Percentiles rank a stretch among this genome's conserved stretches.
Conservation (phyloP, 1,140 invertebrate species). For the Leguminivora glycinivorella region DNA sequence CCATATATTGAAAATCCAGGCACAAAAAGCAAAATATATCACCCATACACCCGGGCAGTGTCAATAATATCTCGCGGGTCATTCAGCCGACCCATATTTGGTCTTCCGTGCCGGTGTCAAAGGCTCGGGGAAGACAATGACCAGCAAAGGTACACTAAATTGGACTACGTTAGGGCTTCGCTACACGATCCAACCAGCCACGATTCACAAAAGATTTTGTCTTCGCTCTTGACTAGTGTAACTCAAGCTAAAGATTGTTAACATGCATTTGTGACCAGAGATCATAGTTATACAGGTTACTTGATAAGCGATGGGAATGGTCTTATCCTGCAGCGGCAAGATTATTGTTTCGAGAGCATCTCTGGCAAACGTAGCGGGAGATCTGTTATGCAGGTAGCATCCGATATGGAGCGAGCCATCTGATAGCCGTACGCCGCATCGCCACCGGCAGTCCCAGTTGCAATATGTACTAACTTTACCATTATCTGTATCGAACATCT, state of each 20-base stretch:
- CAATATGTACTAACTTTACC: slow-evolving; percentile 33
- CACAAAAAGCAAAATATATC: slow-evolving; percentile 10
- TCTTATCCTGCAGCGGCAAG: slow-evolving; percentile 37
- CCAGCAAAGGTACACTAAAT: slow-evolving; percentile 27
- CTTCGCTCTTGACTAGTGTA: background rate
- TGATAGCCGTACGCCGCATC: slow-evolving; percentile 49
- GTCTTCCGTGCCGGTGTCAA: slow-evolving; percentile 24
- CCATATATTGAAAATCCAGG: background rate
- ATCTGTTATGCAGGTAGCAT: slow-evolving; percentile 43
- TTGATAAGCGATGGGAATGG: background rate
- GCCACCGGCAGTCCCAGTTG: slow-evolving; percentile 29
- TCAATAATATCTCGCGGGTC: slow-evolving; percentile 27
- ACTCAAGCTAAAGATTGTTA: background rate
- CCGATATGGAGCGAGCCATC: slow-evolving; percentile 52
- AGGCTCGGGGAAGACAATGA: slow-evolving; percentile 21
- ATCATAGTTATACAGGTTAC: background rate
- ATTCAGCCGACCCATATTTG: slow-evolving; percentile 18
- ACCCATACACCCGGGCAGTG: background rate
- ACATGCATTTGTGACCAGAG: background rate
- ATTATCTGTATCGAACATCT: slow-evolving; percentile 28
- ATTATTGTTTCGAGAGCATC: slow-evolving; percentile 36
- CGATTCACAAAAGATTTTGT: background rate
- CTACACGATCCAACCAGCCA: background rate
- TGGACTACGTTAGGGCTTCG: slow-evolving; percentile 4
- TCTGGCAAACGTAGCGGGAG: slow-evolving; percentile 25